Evolutionary conservation across 2,888 invertebrate species (phyloP), one percentile per base, ranked within the genome.

Genomic region (Meta bourneti): DNA sequence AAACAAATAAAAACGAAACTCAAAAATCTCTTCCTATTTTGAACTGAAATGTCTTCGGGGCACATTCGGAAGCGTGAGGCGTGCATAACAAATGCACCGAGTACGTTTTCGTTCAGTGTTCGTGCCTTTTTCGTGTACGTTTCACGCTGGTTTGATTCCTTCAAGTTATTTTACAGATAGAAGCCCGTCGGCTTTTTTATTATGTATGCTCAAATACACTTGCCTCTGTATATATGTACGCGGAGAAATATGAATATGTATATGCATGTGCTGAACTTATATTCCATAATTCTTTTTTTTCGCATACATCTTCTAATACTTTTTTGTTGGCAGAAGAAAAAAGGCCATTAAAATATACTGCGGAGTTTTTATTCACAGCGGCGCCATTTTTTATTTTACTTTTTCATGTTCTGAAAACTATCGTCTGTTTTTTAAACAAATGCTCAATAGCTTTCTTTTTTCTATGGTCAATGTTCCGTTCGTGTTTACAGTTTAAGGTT

Each of bases 61-160:
- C 90, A 90, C 90, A 90, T 90, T 86, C 34, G 80, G 74, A 90
- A 90, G 90, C 85, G 90, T 90, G 79, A 90, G 90, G 90, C 90
- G 70, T 90, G 81, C 90, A 82, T 89, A 89, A 89, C 80, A 89
- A 90, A 88, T 74, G 80, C 78, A 70, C 75, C 52, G 78, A 83
- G 74, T 70, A 75, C 19, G 71, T 71, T 74, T 79, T 77, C 20
- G 13, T 7, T 54, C 61, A 51, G 69, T 80, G 86, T 91, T 88
- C 91, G 91, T 91, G 91, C 91, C 83, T 91, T 87, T 91, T 88
- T 83, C 87, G 61, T 49, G 83, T 83, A 69, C 71, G 77, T 78
- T 91, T 91, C 75, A 91, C 91, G 91, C 91, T 77, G 87, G 82
- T 83, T 83, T 91, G 90, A 70, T 70, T 86, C 72, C 82, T 72